Percentiles rank a stretch among this genome's conserved stretches.
Evolutionary conservation across 2,113 vertebrate species (phyloP).

Genomic region (Chionomys nivalis): DNA sequence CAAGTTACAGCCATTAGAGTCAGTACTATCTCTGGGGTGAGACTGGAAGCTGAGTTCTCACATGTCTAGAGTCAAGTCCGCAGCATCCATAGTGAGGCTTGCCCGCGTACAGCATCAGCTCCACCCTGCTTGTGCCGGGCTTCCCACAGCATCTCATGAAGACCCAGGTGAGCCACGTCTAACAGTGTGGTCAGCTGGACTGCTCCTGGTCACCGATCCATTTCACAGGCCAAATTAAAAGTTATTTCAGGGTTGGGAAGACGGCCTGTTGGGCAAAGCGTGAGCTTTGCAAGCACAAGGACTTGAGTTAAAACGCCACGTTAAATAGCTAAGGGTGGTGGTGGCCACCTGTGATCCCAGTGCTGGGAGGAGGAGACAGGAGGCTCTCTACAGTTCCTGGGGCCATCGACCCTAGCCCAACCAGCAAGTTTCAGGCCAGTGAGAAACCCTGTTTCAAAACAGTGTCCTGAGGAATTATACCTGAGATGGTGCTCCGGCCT

Average conservation of each 20-base stretch:
- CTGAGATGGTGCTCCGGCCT: background rate
- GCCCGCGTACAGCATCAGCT: rapidly evolving
- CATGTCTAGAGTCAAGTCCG: background rate
- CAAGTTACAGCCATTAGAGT: background rate
- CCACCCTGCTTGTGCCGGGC: background rate
- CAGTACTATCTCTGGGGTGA: background rate
- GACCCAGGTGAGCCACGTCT: background rate
- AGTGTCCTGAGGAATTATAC: background rate
- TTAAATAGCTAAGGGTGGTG: background rate
- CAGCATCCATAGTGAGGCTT: background rate
- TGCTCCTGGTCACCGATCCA: background rate
- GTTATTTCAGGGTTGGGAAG: background rate
- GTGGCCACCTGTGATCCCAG: background rate
- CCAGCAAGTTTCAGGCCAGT: background rate
- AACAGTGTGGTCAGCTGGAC: background rate
- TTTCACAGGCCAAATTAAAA: background rate
- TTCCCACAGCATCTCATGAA: background rate
- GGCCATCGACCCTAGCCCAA: background rate
- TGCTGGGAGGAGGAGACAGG: too few relatives aligned
- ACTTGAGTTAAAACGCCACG: background rate
- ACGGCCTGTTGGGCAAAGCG: background rate
- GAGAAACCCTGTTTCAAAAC: background rate
- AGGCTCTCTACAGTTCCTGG: too few relatives aligned
- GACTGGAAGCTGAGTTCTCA: background rate
- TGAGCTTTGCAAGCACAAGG: background rate